Evolutionary conservation across 2,797 vertebrate species (phyloP), one percentile per base, ranked within the genome.

Genomic region (Sphenopsis melanotis): DNA sequence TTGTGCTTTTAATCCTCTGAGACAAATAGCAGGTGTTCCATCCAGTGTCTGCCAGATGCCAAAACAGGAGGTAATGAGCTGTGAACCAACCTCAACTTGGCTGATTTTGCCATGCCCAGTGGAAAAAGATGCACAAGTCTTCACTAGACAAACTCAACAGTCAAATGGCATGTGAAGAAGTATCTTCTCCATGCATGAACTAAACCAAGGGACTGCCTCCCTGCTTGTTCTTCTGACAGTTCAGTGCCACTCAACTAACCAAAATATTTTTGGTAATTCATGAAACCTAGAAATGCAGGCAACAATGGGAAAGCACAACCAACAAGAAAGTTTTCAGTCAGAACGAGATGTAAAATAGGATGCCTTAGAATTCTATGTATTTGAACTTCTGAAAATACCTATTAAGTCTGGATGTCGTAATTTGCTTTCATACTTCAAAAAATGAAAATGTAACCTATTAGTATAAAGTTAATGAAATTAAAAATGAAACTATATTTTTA

Each of bases 401-500:
- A 1, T 36, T 71, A 56, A 49, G 30, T 10, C 5, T 46, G 9
- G 11, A 32, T 59, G 6, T 39, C 2, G 7, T 37, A 0, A 23
- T 56, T 63, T 66, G 2, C 18, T 83, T 77, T 63, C 64, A 64
- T 70, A 29, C 3, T 50, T 90, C n/a, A 60, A 46, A 60, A 30
- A 72, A 27, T 21, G 44, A 47, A 75, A 76, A 42, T 41, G 1
- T 36, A 55, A 47, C 11, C 1, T 42, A 18, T 29, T 71, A 20
- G 3, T 39, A 64, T 23, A 34, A 82, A 68, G 17, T 44, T 32
- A 27, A 39, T 47, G 8, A 14, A 17, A 29, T 72, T 66, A 78
- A 81, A 90, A 83, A 75, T 36, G 2, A 82, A 84, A 32, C 4
- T 2, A 21, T 22, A 36, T 39, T 78, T 19, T 78, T 71, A n/a